A percentile compares a stretch with the other conserved stretches of the same genome.
phyloP scores from a whole-genome alignment of 2,888 invertebrate species.

The Zhuqinia jingwanae region DNA sequence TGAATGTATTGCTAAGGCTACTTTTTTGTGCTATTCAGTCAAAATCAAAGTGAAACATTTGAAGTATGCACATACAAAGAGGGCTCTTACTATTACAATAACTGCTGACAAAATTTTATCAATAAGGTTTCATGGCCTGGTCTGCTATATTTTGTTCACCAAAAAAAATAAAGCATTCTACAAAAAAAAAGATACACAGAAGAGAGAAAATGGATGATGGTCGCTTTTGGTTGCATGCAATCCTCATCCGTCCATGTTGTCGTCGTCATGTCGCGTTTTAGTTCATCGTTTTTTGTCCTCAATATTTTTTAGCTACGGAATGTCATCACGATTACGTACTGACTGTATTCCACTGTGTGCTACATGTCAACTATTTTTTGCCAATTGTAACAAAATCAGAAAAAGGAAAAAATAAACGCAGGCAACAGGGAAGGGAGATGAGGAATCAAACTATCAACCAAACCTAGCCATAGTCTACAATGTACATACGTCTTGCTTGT shows the following conservation, averaged over 20 bases:
- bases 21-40: background rate
- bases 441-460: background rate
- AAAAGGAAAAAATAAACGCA: background rate
- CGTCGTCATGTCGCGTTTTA: slow-evolving; percentile 42
- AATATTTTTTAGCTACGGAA: slow-evolving; percentile 46
- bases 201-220: slow-evolving; percentile 34
- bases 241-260: slow-evolving; percentile 55
- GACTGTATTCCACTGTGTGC: background rate
- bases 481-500: too few relatives aligned
- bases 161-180: slow-evolving; percentile 5
- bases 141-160: slow-evolving; percentile 11
- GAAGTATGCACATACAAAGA: slow-evolving; percentile 6
- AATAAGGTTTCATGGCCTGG: slow-evolving; percentile 58
- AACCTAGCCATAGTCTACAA: too few relatives aligned
- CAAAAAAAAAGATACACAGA: background rate
- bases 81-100: background rate
- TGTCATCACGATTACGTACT: slow-evolving; percentile 48
- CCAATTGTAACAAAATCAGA: background rate
- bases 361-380: slow-evolving; percentile 31
- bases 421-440: background rate
- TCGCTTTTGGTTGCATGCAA: slow-evolving; percentile 52
- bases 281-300: slow-evolving; percentile 62
- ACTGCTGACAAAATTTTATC: background rate
- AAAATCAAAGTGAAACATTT: slow-evolving; percentile 35
- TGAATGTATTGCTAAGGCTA: background rate